Base-by-base conservation (phyloP, 2,888 invertebrate species). In the Agrochola macilenta region DNA sequence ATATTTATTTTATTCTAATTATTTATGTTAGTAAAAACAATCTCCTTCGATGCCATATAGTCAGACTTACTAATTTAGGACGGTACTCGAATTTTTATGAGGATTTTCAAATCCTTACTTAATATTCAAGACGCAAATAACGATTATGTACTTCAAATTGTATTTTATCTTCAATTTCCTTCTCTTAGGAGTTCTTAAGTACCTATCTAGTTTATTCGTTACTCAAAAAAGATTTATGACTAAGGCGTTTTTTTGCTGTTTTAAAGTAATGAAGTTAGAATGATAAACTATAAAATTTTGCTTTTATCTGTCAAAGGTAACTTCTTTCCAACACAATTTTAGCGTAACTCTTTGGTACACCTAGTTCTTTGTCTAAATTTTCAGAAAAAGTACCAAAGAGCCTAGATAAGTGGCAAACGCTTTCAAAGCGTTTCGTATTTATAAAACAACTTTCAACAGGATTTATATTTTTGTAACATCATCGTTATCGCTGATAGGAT, bases 81-180 rank as follows among this genome's bases (percentile, higher is more conserved):
- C 78, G 78, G 60, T 63, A 58, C 0, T 60, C 65, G 85, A 87
- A 88, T 90, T 84, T 81, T 79, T 68, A 84, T 83, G 83, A 82
- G 57, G 69, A 35, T 61, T 65, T 72, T 65, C 60, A 30, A 60
- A 78, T 58, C 12, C 7, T 14, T 46, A 68, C 82, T 82, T 88
- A 65, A 4, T 79, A 88, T 88, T 87, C 84, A 54, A 39, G 68
- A 60, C 83, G 75, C 83, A 82, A 74, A 73, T 54, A 66, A 66
- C 69, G 17, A 70, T 43, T 54, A 43, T 23, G 79, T 57, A 64
- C 20, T 71, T 69, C 17, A 57, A 79, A 81, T 78, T 78, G 60
- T 75, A 69, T 79, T 87, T 85, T 63, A 65, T 61, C 63, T 71
- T 49, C 12, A 26, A 17, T 49, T 66, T 30, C 46, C 30, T 69